These are phyloP conservation scores for Tiliqua scincoides DNA, from an alignment of 2,113 vertebrate genomes.

Conservation along the genomic window DNA sequence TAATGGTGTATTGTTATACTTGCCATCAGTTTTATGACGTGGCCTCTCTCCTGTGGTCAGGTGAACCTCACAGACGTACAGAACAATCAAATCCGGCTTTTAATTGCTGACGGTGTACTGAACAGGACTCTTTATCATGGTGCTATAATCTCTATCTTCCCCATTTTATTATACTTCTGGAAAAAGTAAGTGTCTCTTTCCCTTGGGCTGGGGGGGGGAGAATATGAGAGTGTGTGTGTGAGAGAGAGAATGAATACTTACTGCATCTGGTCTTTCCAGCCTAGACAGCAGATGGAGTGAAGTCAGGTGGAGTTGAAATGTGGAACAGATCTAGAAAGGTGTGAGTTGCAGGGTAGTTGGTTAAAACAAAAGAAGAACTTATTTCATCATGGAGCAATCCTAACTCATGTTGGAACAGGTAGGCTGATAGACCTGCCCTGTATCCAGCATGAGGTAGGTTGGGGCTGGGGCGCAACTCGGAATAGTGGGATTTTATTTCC, in stretches of 20 bases:
- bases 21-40: neutral
- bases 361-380: neutral
- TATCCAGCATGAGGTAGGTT: too few species aligned
- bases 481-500: too few species aligned
- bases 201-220: neutral
- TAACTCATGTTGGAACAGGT: too few species aligned
- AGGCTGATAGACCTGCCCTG: too few species aligned
- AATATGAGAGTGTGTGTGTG: neutral
- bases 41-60: constrained; percentile 51
- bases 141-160: constrained; percentile 67
- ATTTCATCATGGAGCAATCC: too few species aligned
- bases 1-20: neutral
- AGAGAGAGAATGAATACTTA: too few species aligned
- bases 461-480: too few species aligned
- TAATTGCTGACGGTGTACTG: constrained; percentile 55
- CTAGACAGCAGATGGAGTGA: too few species aligned
- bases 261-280: neutral
- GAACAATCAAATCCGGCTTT: constrained; percentile 55
- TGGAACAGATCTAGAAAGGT: neutral
- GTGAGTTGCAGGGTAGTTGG: neutral
- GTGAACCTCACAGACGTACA: constrained; percentile 75
- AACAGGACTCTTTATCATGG: constrained; percentile 62
- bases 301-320: neutral
- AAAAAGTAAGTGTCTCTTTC: constrained; percentile 64
- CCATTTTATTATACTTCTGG: constrained; percentile 76